Evolutionary conservation across 1,140 invertebrate genomes (phyloP).

Genomic region (Wiebesia pumilae): DNA sequence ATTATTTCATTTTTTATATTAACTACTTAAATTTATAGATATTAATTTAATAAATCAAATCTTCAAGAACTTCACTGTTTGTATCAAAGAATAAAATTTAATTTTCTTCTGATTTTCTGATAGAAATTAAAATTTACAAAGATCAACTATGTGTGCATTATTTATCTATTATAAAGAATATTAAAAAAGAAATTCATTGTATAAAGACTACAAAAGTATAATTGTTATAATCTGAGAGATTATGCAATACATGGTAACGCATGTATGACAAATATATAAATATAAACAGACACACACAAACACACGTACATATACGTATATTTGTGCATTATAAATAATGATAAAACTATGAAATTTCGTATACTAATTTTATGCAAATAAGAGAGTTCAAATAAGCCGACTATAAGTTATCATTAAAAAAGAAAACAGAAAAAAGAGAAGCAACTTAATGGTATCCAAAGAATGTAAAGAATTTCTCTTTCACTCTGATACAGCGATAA

Average conservation of each 20-base stretch:
- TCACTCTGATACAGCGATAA: constrained; percentile 13
- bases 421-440: background rate
- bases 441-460: constrained; percentile 5
- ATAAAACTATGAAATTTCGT: background rate
- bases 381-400: background rate
- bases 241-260: background rate
- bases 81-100: background rate
- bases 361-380: background rate
- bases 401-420: constrained; percentile 6
- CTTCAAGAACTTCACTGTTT: background rate
- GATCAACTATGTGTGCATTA: background rate
- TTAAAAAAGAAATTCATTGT: background rate
- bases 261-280: background rate
- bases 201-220: background rate
- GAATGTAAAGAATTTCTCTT: constrained; percentile 38
- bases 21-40: background rate
- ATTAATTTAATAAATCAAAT: background rate
- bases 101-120: background rate
- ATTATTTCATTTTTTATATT: background rate
- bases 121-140: background rate
- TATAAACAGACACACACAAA: background rate
- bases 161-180: background rate
- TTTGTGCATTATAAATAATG: background rate
- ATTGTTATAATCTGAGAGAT: background rate
- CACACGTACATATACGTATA: background rate